Percentiles rank a stretch among this genome's conserved stretches.
Evolutionary conservation across 2,797 vertebrate species (phyloP).

Genomic region (Sebastes minor): DNA sequence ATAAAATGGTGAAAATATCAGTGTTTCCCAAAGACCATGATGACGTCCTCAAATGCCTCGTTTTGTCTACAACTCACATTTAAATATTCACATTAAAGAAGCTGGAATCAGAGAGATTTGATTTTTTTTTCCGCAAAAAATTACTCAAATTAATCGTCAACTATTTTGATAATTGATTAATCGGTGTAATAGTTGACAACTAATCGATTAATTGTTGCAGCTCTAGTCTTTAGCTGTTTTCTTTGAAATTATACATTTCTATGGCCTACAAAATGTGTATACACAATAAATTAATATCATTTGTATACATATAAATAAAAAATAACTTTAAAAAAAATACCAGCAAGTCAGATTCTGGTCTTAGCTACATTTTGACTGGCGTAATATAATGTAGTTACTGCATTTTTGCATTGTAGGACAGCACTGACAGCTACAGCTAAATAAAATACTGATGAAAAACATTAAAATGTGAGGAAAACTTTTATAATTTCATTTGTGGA

Average conservation of each 20-base stretch:
- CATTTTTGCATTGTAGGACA: neutral
- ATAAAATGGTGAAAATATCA: too few relatives aligned
- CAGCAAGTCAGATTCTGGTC: neutral
- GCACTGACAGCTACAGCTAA: neutral
- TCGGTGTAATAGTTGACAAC: too few relatives aligned
- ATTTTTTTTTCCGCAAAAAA: fast-evolving
- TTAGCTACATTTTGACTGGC: neutral
- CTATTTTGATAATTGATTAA: too few relatives aligned
- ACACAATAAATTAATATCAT: neutral
- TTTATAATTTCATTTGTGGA: neutral
- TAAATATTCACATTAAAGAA: too few relatives aligned
- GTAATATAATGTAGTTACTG: too few relatives aligned
- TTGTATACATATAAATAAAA: neutral
- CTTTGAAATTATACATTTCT: neutral
- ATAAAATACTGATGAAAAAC: neutral
- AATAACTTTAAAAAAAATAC: too few relatives aligned
- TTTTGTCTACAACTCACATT: too few relatives aligned
- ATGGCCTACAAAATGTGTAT: neutral
- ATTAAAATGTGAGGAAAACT: neutral
- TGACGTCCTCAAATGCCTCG: too few relatives aligned
- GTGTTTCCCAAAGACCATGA: too few relatives aligned
- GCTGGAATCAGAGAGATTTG: too few relatives aligned
- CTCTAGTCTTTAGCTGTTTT: neutral
- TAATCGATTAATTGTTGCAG: too few relatives aligned
- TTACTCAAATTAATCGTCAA: too few relatives aligned